These are phyloP conservation scores for Petaurus breviceps DNA, from an alignment of 2,113 vertebrate species.

Conservation along the genomic window DNA sequence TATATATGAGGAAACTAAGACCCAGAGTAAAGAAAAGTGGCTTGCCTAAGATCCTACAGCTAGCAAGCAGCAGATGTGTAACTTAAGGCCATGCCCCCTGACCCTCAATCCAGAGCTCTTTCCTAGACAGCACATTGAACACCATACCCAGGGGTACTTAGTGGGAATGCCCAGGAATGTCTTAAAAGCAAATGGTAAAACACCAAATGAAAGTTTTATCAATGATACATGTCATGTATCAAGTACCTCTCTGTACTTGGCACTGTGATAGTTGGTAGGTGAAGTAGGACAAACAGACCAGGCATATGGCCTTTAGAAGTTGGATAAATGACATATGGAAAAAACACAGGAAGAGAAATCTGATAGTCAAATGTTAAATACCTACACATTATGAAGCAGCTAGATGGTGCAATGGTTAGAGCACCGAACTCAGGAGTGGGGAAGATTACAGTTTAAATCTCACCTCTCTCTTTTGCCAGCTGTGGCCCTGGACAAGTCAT, in stretches of 20 bases:
- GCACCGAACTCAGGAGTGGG: not conserved
- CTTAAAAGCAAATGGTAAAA: not conserved
- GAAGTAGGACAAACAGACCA: not conserved
- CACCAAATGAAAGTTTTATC: not conserved
- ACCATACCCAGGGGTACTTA: not conserved
- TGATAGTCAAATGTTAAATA: not conserved
- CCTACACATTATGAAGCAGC: not conserved
- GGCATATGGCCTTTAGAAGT: not conserved
- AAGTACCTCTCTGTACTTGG: not conserved
- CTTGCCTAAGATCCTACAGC: not conserved
- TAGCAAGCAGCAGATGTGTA: accelerated
- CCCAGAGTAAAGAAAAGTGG: no score
- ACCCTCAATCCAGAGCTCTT: not conserved
- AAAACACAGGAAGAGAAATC: not conserved
- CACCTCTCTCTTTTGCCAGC: not conserved
- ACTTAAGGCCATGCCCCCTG: accelerated
- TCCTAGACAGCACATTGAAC: accelerated
- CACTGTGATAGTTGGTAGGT: not conserved
- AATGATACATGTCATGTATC: not conserved
- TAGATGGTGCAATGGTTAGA: not conserved
- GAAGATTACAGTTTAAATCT: not conserved
- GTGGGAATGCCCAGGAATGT: not conserved
- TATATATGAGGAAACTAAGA: accelerated
- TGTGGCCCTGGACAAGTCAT: not conserved
- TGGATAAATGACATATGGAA: not conserved